Conservation (phyloP, 30 jellyfish, hydroid and myxozoan species). For the Morbakka virulenta region DNA sequence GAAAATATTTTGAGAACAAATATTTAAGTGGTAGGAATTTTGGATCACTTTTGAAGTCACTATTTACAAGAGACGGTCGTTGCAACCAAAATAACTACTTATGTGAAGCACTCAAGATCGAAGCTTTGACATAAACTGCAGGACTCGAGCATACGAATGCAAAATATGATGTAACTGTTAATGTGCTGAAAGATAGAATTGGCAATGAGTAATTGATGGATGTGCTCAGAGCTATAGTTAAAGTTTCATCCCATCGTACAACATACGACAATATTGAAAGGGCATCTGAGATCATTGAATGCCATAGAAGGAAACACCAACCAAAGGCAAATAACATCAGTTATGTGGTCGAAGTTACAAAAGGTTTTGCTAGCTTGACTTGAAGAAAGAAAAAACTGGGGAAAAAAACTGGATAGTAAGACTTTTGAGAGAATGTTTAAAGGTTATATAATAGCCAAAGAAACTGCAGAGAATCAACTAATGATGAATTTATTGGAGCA, state of each 20-base stretch:
- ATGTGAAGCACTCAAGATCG: conserved; percentile 18
- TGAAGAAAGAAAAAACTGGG: neutral
- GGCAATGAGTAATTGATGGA: conserved; percentile 22
- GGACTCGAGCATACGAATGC: conserved; percentile 36
- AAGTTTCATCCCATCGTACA: neutral
- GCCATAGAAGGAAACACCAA: conserved; percentile 10
- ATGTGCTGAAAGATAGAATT: conserved; percentile 21
- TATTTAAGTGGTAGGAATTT: too few relatives aligned
- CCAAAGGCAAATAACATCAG: neutral
- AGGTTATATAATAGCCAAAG: too few relatives aligned
- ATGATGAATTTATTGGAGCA: too few relatives aligned
- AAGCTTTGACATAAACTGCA: conserved; percentile 11
- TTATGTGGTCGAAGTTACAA: conserved; percentile 1
- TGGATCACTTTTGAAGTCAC: conserved; percentile 40
- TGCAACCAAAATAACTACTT: conserved; percentile 13
- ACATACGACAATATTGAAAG: neutral
- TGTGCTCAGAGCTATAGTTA: neutral
- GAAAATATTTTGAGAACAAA: too few relatives aligned
- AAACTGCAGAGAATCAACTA: too few relatives aligned
- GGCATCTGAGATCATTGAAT: conserved; percentile 8
- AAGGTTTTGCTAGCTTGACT: neutral
- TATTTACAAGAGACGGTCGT: conserved; percentile 18
- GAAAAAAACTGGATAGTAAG: conserved; percentile 15
- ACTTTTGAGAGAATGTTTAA: neutral
- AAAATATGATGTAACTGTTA: conserved; percentile 26